Conservation (phyloP, 2,888 invertebrate species). For the Eupithecia vulgata region DNA sequence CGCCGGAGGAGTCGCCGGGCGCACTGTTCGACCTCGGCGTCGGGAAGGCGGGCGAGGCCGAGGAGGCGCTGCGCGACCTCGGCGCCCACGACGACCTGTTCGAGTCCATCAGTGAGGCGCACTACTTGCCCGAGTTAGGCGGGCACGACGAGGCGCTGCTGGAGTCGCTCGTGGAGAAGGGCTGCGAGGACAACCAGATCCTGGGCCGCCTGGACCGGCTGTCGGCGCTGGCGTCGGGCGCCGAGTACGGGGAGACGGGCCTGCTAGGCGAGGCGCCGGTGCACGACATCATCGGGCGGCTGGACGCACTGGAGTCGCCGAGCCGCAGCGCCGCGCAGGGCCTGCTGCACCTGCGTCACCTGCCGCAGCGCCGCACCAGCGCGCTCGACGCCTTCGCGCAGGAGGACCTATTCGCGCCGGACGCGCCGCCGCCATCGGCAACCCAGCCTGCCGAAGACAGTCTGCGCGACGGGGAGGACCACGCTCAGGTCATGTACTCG, state of each 20-base stretch:
- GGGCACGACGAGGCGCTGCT: slow-evolving; percentile 83
- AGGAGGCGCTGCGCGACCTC: slow-evolving; percentile 67
- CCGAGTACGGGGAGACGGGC: slow-evolving; percentile 78
- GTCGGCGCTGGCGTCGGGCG: slow-evolving; percentile 65
- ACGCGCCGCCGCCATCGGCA: slow-evolving; percentile 48
- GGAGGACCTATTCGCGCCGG: slow-evolving; percentile 62
- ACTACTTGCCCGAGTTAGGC: slow-evolving; percentile 75
- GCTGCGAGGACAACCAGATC: slow-evolving; percentile 85
- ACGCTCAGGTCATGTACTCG: slow-evolving; percentile 60
- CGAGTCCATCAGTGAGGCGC: slow-evolving; percentile 79
- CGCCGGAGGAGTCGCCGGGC: slow-evolving; percentile 69
- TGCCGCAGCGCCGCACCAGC: slow-evolving; percentile 62
- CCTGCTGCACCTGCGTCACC: slow-evolving; percentile 71
- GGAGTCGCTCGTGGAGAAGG: slow-evolving; percentile 85
- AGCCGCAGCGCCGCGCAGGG: slow-evolving; percentile 76
- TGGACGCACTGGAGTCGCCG: slow-evolving; percentile 84
- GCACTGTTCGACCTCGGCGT: slow-evolving; percentile 75
- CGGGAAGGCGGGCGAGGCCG: slow-evolving; percentile 65
- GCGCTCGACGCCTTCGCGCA: slow-evolving; percentile 71
- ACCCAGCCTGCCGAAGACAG: slow-evolving; percentile 24
- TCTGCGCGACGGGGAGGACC: slow-evolving; percentile 53
- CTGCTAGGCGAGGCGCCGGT: slow-evolving; percentile 77
- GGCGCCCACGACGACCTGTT: slow-evolving; percentile 76
- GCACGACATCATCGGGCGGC: slow-evolving; percentile 85
- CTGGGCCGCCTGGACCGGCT: slow-evolving; percentile 76